Percentiles rank a stretch among this genome's conserved stretches.
These are phyloP conservation scores for Microctonus aethiopoides DNA, from an alignment of 2,888 invertebrate species.

Conservation along the genomic window DNA sequence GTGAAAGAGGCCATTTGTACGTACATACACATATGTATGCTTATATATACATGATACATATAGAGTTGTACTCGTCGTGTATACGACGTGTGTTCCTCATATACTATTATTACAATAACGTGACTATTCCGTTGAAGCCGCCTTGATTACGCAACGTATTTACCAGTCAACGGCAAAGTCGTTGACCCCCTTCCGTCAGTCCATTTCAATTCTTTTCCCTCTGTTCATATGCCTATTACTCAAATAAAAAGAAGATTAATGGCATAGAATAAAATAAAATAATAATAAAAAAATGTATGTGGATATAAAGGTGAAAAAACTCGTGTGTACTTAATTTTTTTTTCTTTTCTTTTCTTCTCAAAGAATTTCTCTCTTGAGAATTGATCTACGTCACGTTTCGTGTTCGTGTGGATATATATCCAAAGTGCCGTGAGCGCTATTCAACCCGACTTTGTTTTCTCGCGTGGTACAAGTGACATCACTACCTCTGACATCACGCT, in stretches of 20 bases:
- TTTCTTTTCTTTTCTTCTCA: neutral
- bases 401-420: neutral
- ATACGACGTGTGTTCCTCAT: neutral
- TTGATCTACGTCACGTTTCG: slow-evolving; percentile 16
- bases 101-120: slow-evolving; percentile 27
- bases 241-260: neutral
- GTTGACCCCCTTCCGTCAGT: slow-evolving; percentile 27
- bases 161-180: slow-evolving; percentile 23
- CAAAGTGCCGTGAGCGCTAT: neutral
- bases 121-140: neutral
- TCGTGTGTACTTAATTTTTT: neutral
- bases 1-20: neutral
- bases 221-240: neutral
- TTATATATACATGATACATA: neutral
- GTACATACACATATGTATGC: neutral
- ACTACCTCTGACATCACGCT: slow-evolving; percentile 28
- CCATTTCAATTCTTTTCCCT: slow-evolving; percentile 24
- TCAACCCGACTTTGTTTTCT: slow-evolving; percentile 17
- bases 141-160: slow-evolving; percentile 32
- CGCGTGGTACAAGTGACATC: slow-evolving; percentile 20
- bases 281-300: neutral
- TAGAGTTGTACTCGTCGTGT: no score
- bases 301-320: neutral
- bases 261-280: neutral
- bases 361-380: neutral